Conservation (phyloP, 30 jellyfish, hydroid and myxozoan species). For the Sanderia malayensis region DNA sequence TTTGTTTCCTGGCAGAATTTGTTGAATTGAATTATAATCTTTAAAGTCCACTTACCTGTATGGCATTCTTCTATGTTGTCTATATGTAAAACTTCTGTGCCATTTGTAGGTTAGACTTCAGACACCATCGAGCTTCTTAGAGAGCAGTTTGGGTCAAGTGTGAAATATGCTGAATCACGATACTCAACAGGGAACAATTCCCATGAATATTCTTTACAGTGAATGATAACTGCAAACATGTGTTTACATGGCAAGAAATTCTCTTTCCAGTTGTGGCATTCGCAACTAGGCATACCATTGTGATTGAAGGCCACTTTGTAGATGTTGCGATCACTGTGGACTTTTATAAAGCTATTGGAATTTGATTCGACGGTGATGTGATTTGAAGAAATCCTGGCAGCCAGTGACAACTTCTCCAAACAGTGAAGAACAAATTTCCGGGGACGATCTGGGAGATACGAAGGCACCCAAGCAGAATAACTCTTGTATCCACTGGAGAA, state of each 20-base stretch:
- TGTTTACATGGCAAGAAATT: slow-evolving; percentile 15
- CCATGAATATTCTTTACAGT: slow-evolving; percentile 19
- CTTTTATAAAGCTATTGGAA: background rate
- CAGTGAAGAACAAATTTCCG: slow-evolving; percentile 8
- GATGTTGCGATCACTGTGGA: background rate
- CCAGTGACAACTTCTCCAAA: slow-evolving; percentile 18
- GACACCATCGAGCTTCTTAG: no score
- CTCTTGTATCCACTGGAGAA: slow-evolving; percentile 18
- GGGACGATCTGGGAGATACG: slow-evolving; percentile 9
- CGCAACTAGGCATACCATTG: slow-evolving; percentile 29
- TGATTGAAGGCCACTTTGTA: slow-evolving; percentile 13
- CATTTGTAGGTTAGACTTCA: no score
- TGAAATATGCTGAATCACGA: slow-evolving; percentile 8
- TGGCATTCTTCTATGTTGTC: no score
- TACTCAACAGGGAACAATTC: slow-evolving; percentile 24
- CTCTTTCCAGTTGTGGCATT: slow-evolving; percentile 21
- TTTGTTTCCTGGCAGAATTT: no score
- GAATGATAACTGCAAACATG: slow-evolving; percentile 17
- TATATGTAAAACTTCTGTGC: no score
- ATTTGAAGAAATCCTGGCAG: slow-evolving; percentile 10
- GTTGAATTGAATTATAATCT: no score
- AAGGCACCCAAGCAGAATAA: slow-evolving; percentile 30
- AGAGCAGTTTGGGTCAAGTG: slow-evolving; percentile 25
- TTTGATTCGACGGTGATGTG: background rate
- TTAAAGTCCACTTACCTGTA: no score